These are phyloP conservation scores for Pteropus rufus DNA, from an alignment of 2,797 vertebrate species.

Conservation along the genomic window DNA sequence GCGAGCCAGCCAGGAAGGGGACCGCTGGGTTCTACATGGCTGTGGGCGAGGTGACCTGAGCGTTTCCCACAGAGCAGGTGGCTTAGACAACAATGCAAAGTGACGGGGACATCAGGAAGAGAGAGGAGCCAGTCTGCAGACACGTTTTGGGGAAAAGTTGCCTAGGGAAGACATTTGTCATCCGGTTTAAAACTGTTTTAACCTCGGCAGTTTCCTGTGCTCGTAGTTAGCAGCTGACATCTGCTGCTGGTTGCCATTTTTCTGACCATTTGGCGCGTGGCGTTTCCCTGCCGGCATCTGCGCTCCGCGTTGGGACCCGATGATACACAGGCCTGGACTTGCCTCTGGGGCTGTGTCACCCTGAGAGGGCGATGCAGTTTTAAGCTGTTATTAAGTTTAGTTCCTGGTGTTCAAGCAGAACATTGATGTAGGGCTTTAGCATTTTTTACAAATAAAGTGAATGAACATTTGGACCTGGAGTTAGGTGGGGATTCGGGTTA, in stretches of 20 bases:
- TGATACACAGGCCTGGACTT: too few relatives aligned
- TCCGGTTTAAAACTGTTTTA: neutral
- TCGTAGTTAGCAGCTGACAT: fast-evolving
- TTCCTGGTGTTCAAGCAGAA: neutral
- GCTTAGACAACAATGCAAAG: too few relatives aligned
- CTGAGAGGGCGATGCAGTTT: neutral
- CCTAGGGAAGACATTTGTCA: neutral
- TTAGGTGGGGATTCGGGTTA: neutral
- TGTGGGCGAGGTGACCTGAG: neutral
- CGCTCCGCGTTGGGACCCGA: too few relatives aligned
- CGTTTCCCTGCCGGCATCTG: fast-evolving
- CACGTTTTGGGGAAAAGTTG: neutral
- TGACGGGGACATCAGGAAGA: fast-evolving
- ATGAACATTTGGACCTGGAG: neutral
- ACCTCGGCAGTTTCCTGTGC: fast-evolving
- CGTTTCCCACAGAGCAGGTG: neutral
- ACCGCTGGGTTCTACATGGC: neutral
- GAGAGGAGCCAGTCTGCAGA: neutral
- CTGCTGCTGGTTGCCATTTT: neutral
- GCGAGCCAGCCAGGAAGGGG: fast-evolving
- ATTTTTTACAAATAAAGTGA: neutral
- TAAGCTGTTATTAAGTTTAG: neutral
- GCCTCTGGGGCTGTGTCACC: neutral
- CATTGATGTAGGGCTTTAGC: neutral
- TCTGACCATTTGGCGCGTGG: neutral